A percentile compares a stretch with the other conserved stretches of the same genome.
These are phyloP conservation scores for Petromus typicus DNA, from an alignment of 2,113 vertebrate species.

Conservation along the genomic window DNA sequence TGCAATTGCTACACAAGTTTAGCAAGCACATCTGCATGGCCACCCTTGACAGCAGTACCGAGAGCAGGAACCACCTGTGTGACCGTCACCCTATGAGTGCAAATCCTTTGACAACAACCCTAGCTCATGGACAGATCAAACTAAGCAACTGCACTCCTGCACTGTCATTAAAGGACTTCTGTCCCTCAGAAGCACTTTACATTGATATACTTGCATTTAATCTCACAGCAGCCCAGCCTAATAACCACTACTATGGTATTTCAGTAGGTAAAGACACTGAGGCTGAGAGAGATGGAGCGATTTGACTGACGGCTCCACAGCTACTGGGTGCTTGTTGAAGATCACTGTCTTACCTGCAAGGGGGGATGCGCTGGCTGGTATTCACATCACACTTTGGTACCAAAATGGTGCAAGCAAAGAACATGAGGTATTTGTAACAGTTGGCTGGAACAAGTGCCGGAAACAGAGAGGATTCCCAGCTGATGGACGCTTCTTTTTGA, in stretches of 20 bases:
- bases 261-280: not conserved
- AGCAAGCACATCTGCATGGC: not conserved
- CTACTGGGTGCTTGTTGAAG: too few species aligned
- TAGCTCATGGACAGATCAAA: too few species aligned
- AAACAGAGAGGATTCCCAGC: constrained; percentile 97
- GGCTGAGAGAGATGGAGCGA: not conserved
- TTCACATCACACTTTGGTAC: constrained; percentile 95
- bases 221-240: not conserved
- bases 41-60: not conserved
- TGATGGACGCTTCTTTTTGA: constrained; percentile 95
- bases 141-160: too few species aligned
- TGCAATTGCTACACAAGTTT: not conserved
- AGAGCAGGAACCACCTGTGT: not conserved
- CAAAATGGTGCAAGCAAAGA: constrained; percentile 97
- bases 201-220: not conserved
- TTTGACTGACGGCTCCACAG: not conserved
- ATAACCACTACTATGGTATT: not conserved
- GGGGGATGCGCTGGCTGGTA: constrained; percentile 91
- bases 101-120: not conserved
- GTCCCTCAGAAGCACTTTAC: accelerated
- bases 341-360: constrained; percentile 92
- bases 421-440: constrained; percentile 99
- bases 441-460: constrained; percentile 97
- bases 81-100: accelerated
- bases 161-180: too few species aligned